Base-by-base conservation (phyloP, 2,113 vertebrate species). In the Neolamprologus sp. region DNA sequence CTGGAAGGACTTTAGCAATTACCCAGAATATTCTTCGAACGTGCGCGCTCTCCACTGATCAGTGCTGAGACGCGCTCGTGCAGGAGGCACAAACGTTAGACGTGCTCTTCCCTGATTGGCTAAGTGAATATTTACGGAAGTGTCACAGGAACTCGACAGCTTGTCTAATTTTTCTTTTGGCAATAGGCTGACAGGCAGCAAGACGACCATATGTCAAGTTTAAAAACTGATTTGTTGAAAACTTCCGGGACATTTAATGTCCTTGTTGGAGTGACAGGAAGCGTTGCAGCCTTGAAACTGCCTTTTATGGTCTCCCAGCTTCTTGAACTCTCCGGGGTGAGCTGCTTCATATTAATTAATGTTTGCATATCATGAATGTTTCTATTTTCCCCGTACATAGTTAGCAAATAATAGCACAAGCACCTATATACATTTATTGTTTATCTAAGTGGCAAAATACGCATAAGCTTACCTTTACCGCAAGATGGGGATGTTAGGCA, bases 231-330 rank as follows among this genome's bases (percentile, higher is more conserved):
- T 47, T 90, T 95, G 40, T 51, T 58, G 37, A 89, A 73, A 45
- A 87, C 93, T 2, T 7, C 60, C 14, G 94, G 88, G 6, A 92
- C 17, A 0, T 91, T 83, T 86, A 93, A 1, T 1, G 89, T 99
- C 16, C 97, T 99, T 5, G 90, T 99, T 33, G 98, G 98, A 3
- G 98, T 98, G 23, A 99, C 98, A 0, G 99, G 98, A 11, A 99
- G 98, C 0, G 98, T 99, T 3, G 99, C 99, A 51, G 97, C 98
- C 3, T 91, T 99, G 79, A 99, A 99, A 87, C 93, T 98, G 49
- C 98, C 99, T 14, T 80, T 97, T 78, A 91, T 99, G 63, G 68
- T 99, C 0, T 71, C 92, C 0, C 93, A 95, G 23, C 95, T 99
- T 86, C 96, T 98, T 88, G 95, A 97, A 45, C 91, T 99, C 71